Conservation (phyloP, 92 coral and sea anemone genomes). For the Pocillopora grandis region DNA sequence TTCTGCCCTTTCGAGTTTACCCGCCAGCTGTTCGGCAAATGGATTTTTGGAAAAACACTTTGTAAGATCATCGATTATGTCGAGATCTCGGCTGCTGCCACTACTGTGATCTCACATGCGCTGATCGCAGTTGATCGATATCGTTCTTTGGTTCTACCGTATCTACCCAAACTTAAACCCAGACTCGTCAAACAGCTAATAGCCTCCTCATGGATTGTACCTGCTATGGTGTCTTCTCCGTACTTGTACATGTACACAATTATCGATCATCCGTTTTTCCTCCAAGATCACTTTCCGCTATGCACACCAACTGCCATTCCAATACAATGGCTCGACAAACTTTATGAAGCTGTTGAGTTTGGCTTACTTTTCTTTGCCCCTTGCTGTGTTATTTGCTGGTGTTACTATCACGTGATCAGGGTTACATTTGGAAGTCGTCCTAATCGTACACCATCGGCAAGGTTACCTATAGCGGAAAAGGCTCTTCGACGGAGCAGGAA, state of each 20-base stretch:
- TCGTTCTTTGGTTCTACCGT: slow-evolving; percentile 54
- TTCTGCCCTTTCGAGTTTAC: slow-evolving; percentile 52
- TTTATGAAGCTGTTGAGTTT: slow-evolving; percentile 62
- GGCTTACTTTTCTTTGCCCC: slow-evolving; percentile 51
- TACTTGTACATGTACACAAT: slow-evolving; percentile 46
- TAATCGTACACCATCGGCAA: slow-evolving; percentile 30
- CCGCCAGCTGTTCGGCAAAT: slow-evolving; percentile 29
- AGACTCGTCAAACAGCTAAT: slow-evolving; percentile 59
- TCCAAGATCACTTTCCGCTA: neutral
- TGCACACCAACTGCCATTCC: slow-evolving; percentile 62
- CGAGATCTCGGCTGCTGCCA: slow-evolving; percentile 54
- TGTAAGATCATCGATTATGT: slow-evolving; percentile 68
- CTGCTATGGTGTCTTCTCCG: slow-evolving; percentile 50
- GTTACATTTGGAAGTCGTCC: slow-evolving; percentile 9
- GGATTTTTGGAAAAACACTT: slow-evolving; percentile 55
- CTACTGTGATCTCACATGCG: slow-evolving; percentile 61
- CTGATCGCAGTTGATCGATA: slow-evolving; percentile 79
- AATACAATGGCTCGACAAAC: slow-evolving; percentile 49
- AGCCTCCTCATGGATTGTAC: slow-evolving; percentile 58
- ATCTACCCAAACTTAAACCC: slow-evolving; percentile 49
- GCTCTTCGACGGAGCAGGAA: slow-evolving; percentile 36
- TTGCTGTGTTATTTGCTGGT: slow-evolving; percentile 60
- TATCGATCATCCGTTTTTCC: neutral
- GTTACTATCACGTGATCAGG: slow-evolving; percentile 58
- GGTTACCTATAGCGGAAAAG: slow-evolving; percentile 26